Base-by-base conservation (phyloP, 2,113 vertebrate genomes). In the Chloropsis cyanopogon region DNA sequence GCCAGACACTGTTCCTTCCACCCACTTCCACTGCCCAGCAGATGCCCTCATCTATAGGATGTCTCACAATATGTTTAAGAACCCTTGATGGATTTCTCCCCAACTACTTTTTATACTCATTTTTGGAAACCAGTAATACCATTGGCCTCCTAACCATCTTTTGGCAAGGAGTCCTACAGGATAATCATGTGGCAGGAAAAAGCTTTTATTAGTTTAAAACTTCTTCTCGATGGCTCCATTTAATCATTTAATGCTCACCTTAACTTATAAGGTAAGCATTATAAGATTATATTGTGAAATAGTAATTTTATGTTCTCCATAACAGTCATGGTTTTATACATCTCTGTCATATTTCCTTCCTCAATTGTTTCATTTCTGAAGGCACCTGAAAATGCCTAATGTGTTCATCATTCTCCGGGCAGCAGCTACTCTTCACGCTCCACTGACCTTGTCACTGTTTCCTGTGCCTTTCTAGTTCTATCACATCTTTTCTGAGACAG, bases 311-410 rank as follows among this genome's bases (percentile, higher is more conserved):
- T 52, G 33, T 78, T 90, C 88, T 88, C 56, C 20, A 1, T 20
- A 59, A 44, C 39, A 92, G 80, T 68, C 39, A 63, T 47, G 54
- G 39, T 46, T 92, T 86, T 90, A 88, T 82, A 73, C 1, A 5
- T 29, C 39, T 78, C 54, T 49, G 31, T 54, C 2, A 0, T 73
- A 83, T 56, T 90, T 93, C 47, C 39, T 22, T 83, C 46, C 52
- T 90, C 71, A 69, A 13, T 31, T 70, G 56, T 91, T 91, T 94
- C 42, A 71, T 91, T 95, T 89, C 69, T 84, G 87, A 86, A 92
- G 81, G 68, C 81, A 94, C 42, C 56, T 94, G 82, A 86, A 93
- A 92, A 78, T 64, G 57, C 60, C 72, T 86, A 11, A 93, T 78
- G 64, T 81, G 64, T 88, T 93, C 60, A 63, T 49, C 2, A 6